Percentiles rank a stretch among this genome's conserved stretches.
Evolutionary conservation across 2,797 vertebrate species (phyloP).

Genomic region (Gallinago nigripennis): DNA sequence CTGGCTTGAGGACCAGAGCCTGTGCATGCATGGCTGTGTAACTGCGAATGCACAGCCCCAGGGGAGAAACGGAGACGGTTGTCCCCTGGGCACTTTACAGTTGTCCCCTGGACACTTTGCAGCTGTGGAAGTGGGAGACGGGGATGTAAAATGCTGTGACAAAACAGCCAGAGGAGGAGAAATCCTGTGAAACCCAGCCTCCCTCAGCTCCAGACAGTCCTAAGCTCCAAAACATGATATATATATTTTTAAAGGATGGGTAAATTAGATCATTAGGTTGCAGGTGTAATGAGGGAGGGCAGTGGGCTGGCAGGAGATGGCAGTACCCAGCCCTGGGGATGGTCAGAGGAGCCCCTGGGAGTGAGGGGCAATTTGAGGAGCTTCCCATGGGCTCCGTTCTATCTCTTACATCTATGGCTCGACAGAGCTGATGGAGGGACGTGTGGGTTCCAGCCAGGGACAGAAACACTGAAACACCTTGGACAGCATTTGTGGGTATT

Average conservation of each 20-base stretch:
- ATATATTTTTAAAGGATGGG: background rate
- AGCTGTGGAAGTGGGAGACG: background rate
- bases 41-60: fast-evolving
- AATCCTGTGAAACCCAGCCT: background rate
- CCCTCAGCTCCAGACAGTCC: background rate
- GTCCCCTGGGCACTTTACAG: background rate
- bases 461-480: background rate
- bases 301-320: background rate
- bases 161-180: background rate
- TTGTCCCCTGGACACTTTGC: background rate
- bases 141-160: background rate
- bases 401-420: fast-evolving
- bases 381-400: background rate
- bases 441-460: fast-evolving
- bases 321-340: background rate
- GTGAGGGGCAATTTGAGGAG: background rate
- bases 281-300: background rate
- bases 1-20: background rate
- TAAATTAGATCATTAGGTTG: background rate
- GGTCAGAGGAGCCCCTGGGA: fast-evolving
- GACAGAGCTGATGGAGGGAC: fast-evolving
- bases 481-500: background rate
- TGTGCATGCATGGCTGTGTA: too few relatives aligned
- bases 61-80: fast-evolving
- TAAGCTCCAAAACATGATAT: background rate